These are phyloP conservation scores for Centropristis striata DNA, from an alignment of 2,113 vertebrate genomes.

Conservation along the genomic window DNA sequence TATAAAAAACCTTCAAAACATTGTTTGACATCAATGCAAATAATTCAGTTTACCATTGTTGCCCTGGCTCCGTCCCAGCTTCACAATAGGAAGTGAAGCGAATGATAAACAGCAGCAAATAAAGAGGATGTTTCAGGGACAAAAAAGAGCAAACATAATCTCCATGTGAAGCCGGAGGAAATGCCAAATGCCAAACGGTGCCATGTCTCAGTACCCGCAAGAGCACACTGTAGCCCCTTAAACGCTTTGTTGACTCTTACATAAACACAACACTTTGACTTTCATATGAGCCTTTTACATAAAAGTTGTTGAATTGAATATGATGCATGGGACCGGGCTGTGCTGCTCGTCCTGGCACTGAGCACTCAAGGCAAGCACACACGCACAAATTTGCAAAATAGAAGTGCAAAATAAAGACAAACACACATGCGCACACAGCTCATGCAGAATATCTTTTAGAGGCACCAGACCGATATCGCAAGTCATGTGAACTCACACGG, in stretches of 20 bases:
- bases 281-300: slow-evolving; percentile 60
- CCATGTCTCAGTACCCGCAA: slow-evolving; percentile 31
- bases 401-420: slow-evolving; percentile 29
- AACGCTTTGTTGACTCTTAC: slow-evolving; percentile 58
- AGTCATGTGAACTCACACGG: slow-evolving; percentile 65
- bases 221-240: slow-evolving; percentile 31
- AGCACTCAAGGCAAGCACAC: slow-evolving; percentile 14
- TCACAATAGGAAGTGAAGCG: slow-evolving; percentile 30
- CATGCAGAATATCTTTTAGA: slow-evolving; percentile 45
- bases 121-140: slow-evolving; percentile 51
- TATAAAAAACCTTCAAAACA: neutral
- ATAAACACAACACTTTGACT: slow-evolving; percentile 55
- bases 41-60: slow-evolving; percentile 16
- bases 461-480: slow-evolving; percentile 26
- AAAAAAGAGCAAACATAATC: slow-evolving; percentile 33
- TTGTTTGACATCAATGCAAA: slow-evolving; percentile 37
- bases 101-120: slow-evolving; percentile 21
- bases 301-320: slow-evolving; percentile 59
- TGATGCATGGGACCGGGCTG: slow-evolving; percentile 35
- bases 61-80: slow-evolving; percentile 30
- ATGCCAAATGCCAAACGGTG: slow-evolving; percentile 56
- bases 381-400: slow-evolving; percentile 14
- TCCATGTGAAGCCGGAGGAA: slow-evolving; percentile 43
- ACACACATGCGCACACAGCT: slow-evolving; percentile 25
- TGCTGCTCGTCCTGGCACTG: slow-evolving; percentile 24